phyloP scores from a whole-genome alignment of 1,140 invertebrate species.

The Megathymus violae region DNA sequence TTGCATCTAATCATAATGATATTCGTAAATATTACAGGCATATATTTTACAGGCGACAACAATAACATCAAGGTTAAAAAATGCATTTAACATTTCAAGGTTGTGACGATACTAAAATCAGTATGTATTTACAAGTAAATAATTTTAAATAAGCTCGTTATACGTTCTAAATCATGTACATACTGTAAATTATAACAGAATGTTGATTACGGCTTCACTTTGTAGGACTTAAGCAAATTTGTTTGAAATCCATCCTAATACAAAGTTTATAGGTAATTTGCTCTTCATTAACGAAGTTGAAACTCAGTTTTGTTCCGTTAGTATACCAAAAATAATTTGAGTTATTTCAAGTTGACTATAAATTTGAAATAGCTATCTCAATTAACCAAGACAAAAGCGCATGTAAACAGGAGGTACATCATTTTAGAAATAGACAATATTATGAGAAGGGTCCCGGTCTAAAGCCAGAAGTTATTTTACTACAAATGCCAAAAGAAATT shows the following conservation, averaged over 20 bases:
- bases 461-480: too few species aligned
- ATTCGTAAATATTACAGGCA: too few species aligned
- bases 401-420: background rate
- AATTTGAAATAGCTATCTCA: background rate
- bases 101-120: too few species aligned
- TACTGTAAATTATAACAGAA: background rate
- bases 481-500: too few species aligned
- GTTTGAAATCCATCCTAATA: background rate
- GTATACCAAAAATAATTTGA: background rate
- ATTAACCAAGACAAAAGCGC: background rate
- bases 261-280: conserved; percentile 2
- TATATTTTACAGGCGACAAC: too few species aligned
- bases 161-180: too few species aligned
- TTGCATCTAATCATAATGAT: too few species aligned
- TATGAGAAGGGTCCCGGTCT: too few species aligned
- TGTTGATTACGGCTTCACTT: background rate
- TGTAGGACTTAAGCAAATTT: conserved; percentile 1
- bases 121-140: background rate
- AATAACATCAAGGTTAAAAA: too few species aligned
- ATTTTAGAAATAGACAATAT: background rate
- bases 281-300: conserved; percentile 4
- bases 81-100: too few species aligned
- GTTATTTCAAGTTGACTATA: conserved; percentile 1
- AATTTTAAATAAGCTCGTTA: too few species aligned
- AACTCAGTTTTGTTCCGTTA: conserved; percentile 3